Conservation (phyloP, 1,140 invertebrate genomes). For the Phortica variegata region DNA sequence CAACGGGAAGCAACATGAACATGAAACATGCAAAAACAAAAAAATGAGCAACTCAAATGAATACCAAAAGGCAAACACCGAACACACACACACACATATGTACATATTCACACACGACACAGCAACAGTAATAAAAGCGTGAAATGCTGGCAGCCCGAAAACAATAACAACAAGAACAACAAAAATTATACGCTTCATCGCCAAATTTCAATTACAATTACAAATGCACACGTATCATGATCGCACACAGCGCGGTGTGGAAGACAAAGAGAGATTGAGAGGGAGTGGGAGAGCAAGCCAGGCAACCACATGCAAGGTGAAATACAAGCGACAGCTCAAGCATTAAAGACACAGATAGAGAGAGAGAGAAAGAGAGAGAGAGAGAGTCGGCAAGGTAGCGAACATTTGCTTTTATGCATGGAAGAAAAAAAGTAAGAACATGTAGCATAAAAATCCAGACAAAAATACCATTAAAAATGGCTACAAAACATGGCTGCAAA, state of each 20-base stretch:
- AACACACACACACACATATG: slow-evolving; percentile 1
- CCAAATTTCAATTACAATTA: slow-evolving; percentile 57
- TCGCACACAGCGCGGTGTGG: no score
- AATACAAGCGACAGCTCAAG: slow-evolving; percentile 3
- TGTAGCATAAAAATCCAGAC: neutral
- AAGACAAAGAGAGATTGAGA: no score
- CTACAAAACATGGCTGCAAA: slow-evolving; percentile 49
- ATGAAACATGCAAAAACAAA: slow-evolving; percentile 29
- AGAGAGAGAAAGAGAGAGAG: slow-evolving; percentile 1
- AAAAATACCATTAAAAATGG: slow-evolving; percentile 44
- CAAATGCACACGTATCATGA: no score
- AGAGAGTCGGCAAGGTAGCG: neutral
- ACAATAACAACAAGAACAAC: slow-evolving; percentile 2
- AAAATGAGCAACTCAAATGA: slow-evolving; percentile 21
- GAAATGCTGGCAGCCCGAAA: neutral
- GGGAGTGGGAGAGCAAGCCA: neutral
- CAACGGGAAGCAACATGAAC: slow-evolving; percentile 36
- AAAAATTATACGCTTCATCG: slow-evolving; percentile 51
- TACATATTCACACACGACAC: slow-evolving; percentile 3
- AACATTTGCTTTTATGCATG: neutral
- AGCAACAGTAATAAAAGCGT: neutral
- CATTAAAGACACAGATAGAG: neutral
- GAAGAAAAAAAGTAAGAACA: neutral
- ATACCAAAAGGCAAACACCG: slow-evolving; percentile 37
- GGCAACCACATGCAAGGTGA: neutral